Base-by-base conservation (phyloP, 2,113 vertebrate species). In the Microcebus ravelobensis region DNA sequence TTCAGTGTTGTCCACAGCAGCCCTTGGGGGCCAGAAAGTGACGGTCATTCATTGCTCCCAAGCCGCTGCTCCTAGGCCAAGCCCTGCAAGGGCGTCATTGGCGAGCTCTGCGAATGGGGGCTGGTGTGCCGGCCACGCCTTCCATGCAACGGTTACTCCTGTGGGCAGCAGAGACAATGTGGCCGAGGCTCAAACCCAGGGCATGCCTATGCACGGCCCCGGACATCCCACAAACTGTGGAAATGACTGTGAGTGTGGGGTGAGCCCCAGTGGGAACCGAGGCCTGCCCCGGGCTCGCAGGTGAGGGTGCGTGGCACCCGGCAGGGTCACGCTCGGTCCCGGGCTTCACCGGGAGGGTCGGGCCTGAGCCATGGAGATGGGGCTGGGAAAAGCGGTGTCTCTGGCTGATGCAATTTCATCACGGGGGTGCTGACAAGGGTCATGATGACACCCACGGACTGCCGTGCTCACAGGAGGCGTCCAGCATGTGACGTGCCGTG, bases 1-100 rank as follows among this genome's bases (percentile, higher is more conserved):
- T 95, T 94, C 42, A 95, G 7, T 17, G 7, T 8, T 11, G 74
- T 57, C 17, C 34, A 0, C 1, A 7, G 1, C 34, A 21, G 94
- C 27, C 29, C 65, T 34, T 3, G 48, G 9, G 79, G 36, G 8
- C 70, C 59, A 3, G 86, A 88, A 52, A 65, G 39, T 3, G 34
- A 6, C 57, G 5, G 3, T 2, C 84, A 34, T 61, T 59, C 86
- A 36, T 39, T 2, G 17, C n/a, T 2, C 50, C 34, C 0, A 0
- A 1, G 20, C 27, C 0, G 45, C 59, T 1, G 5, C 17, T 82
- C 96, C 96, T 48, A 84, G 96, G 96, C 94, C 97, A 63, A 42
- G 63, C 29, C 2, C 13, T 12, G 96, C 96, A 97, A 94, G 95
- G 94, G 63, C 14, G 48, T 76, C 80, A 94, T 95, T 96, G 94